Base-by-base conservation (phyloP, 2,888 invertebrate genomes). In the Sialis fuliginosa region DNA sequence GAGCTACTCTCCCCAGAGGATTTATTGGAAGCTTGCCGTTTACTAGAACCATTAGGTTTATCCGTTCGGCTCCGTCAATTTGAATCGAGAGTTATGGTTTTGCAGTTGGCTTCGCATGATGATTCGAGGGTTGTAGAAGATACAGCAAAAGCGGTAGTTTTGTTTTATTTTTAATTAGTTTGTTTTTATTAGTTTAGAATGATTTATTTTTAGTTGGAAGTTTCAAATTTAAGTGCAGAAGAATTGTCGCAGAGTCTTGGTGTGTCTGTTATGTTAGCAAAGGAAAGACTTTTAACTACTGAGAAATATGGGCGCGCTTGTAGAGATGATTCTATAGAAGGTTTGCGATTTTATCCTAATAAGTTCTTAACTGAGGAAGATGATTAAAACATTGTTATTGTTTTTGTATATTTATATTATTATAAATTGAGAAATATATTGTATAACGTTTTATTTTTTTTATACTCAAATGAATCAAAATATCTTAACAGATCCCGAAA, bases 1-100 rank as follows among this genome's bases (percentile, higher is more conserved):
- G 93, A 97, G 68, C 71, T 98, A 1, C 68, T 98, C 46, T 98
- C 98, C 1, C 96, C 97, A 0, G 97, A 97, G 65, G 98, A 99
- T 72, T 72, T 97, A 54, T 66, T 96, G 40, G 83, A 89, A 66
- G 95, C 95, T 12, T 96, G 95, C 69, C 72, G 71, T 54, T 60
- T 75, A 52, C 66, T 88, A 58, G 74, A 74, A 51, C 67, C 70
- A 6, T 65, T 81, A 49, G 71, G 64, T 54, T 75, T 85, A 46
- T 83, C 87, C 4, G 73, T 88, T 59, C 83, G 82, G 48, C 65
- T 96, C 35, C 75, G 84, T 49, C 74, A 77, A 54, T 96, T 96
- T 66, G 89, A 88, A 43, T 93, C 91, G 56, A 96, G 96, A n/a
- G 93, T 97, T 1, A 85, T 85, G 70, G 93, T 97, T 5, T 65